These are phyloP conservation scores for Saccostrea cuccullata DNA, from an alignment of 1,140 invertebrate genomes.

Conservation along the genomic window DNA sequence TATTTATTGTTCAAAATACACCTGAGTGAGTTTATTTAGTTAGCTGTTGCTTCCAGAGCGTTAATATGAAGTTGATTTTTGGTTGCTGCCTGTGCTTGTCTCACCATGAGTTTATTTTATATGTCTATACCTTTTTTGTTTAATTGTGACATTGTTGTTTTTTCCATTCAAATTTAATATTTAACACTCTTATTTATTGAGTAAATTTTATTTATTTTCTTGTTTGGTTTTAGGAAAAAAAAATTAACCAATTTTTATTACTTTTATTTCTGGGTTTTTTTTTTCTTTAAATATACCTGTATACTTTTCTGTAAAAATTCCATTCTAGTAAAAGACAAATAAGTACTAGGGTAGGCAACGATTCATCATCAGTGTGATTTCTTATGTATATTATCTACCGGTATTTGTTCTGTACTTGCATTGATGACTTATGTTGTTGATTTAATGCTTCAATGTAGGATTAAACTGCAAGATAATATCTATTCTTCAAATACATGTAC, in stretches of 20 bases:
- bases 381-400: too few species aligned
- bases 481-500: too few species aligned
- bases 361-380: too few species aligned
- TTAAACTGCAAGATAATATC: too few species aligned
- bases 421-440: too few species aligned
- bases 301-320: too few species aligned
- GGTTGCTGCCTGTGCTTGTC: background rate
- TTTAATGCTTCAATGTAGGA: too few species aligned
- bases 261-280: background rate
- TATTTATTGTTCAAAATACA: background rate
- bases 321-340: too few species aligned
- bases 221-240: background rate
- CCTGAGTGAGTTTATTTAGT: background rate
- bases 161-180: background rate
- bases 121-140: background rate
- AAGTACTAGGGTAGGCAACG: too few species aligned
- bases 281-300: background rate
- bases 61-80: constrained; percentile 9
- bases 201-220: background rate
- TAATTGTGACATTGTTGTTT: background rate
- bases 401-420: too few species aligned
- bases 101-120: background rate
- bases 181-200: constrained; percentile 1
- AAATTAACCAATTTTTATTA: background rate
- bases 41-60: background rate